Evolutionary conservation across 2,113 vertebrate genomes (phyloP).

Genomic region (Paramormyrops kingsleyae): DNA sequence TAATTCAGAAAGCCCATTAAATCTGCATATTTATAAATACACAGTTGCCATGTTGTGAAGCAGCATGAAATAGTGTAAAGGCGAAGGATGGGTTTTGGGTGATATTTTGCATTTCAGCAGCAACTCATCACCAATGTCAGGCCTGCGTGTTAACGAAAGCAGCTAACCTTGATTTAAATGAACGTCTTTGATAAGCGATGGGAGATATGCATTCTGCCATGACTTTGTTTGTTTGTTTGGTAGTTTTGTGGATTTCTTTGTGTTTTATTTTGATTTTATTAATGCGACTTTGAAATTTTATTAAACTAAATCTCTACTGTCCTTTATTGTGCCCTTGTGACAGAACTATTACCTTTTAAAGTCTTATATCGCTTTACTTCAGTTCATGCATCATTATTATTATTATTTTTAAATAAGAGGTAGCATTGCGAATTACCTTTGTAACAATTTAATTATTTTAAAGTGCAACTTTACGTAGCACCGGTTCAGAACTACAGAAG

Average conservation of each 20-base stretch:
- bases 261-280: not conserved
- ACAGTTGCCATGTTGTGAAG: not conserved
- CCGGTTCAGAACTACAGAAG: not conserved
- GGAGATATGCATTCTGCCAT: not conserved
- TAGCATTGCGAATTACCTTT: not conserved
- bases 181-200: not conserved
- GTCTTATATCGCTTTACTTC: not conserved
- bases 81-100: not conserved
- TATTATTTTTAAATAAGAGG: not conserved
- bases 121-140: not conserved
- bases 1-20: conserved; percentile 3
- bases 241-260: not conserved
- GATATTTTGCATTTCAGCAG: not conserved
- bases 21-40: not conserved
- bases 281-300: not conserved
- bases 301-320: not conserved
- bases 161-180: not conserved
- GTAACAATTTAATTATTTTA: not conserved
- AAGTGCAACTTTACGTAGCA: not conserved
- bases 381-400: not conserved
- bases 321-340: not conserved
- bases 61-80: not conserved
- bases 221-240: not conserved
- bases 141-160: not conserved
- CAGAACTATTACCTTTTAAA: not conserved